Conservation (phyloP, 2,888 invertebrate species). For the Biston betularia region DNA sequence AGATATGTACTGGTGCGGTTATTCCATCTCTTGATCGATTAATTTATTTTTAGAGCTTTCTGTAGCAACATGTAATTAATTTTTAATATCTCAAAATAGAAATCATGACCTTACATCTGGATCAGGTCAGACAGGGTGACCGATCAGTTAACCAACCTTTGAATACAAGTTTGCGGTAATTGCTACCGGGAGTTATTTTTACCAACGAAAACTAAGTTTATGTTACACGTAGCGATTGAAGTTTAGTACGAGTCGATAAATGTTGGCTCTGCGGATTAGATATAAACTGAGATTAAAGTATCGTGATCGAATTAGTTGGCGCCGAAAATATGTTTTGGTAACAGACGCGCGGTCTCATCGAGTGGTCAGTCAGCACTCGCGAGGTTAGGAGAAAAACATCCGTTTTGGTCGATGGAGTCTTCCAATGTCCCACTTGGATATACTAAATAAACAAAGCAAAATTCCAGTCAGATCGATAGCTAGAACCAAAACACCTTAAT, state of each 20-base stretch:
- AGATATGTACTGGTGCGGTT: no score
- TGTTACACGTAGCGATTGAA: constrained; percentile 48
- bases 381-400: constrained; percentile 31
- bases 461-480: constrained; percentile 2
- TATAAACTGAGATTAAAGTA: constrained; percentile 40
- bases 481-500: constrained; percentile 1
- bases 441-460: constrained; percentile 3
- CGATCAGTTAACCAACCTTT: constrained; percentile 1
- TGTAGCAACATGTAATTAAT: not conserved
- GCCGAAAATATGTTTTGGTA: constrained; percentile 41
- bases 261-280: constrained; percentile 38
- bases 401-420: constrained; percentile 25
- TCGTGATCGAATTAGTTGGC: constrained; percentile 47
- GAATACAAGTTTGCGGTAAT: constrained; percentile 11
- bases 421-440: constrained; percentile 28
- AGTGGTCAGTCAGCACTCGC: constrained; percentile 22
- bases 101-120: constrained; percentile 10
- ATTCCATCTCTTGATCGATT: not conserved
- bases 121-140: not conserved
- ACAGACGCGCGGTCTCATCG: constrained; percentile 16
- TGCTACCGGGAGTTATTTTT: constrained; percentile 14
- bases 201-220: constrained; percentile 29
- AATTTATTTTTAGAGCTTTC: not conserved
- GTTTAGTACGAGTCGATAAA: constrained; percentile 42
- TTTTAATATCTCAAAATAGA: not conserved